Evolutionary conservation across 1,140 invertebrate species (phyloP), one percentile per base, ranked within the genome.

Genomic region (Arion vulgaris): DNA sequence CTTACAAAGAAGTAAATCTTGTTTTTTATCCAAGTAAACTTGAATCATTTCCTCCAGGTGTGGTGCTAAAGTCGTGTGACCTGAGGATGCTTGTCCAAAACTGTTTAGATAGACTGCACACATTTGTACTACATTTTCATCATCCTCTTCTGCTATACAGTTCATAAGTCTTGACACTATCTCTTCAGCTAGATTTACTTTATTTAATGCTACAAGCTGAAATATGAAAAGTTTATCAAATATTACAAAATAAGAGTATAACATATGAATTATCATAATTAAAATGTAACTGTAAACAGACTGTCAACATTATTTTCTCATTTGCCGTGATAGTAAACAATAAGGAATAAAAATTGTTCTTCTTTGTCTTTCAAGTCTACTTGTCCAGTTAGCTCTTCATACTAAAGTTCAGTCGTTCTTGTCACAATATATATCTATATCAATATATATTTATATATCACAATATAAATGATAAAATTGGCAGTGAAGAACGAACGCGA

Each of bases 1-100:
- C 80, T 72, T 84, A 81, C 79, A 23, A 36, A 84, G 28, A 26
- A 84, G 73, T 19, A 62, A 13, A 23, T 23, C 17, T 4, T 69
- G 57, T 49, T 62, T 28, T 39, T 41, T 79, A 4, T 85, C 69
- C 57, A 82, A 34, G 23, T 75, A 68, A 28, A 36, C 26, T 34
- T 53, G 28, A 36, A 82, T 79, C 7, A 82, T 23, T 76, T 80
- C 53, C 9, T 83, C 81, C 57, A 80, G 36, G 34, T 80, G 45
- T 62, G 83, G 83, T 9, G 74, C 80, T 41, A 66, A 15, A 36
- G 69, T 26, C 15, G 32, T 69, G 5, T 57, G 71, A n/a, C 57
- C 69, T n/a, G 71, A 74, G 13, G 45, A 19, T 28, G 41, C 73
- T 49, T 34, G 23, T 4, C 23, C 41, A 75, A 45, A 53, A 11